Percentiles rank a stretch among this genome's conserved stretches.
Conservation (phyloP, 2,888 invertebrate species). For the Gortyna flavago region DNA sequence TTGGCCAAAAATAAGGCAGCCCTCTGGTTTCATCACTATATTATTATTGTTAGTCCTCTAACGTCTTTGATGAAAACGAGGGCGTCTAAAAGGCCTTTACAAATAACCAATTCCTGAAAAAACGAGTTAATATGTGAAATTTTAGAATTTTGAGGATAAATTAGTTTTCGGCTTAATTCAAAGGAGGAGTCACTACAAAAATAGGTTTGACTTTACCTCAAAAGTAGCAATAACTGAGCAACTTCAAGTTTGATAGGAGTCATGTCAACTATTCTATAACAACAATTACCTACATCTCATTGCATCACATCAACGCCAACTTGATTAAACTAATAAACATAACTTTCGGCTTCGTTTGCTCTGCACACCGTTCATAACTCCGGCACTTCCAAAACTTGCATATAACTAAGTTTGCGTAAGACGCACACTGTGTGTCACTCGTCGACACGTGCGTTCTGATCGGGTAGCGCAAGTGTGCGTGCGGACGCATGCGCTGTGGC, state of each 20-base stretch:
- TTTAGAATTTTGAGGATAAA: too few relatives aligned
- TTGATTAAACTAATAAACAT: constrained; percentile 49
- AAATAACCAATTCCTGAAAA: not conserved
- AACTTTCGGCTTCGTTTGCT: constrained; percentile 55
- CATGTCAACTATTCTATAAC: not conserved
- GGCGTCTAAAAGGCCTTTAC: not conserved
- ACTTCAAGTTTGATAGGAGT: not conserved
- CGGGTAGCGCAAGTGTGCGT: constrained; percentile 41
- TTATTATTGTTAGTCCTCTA: not conserved
- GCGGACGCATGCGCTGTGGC: constrained; percentile 68
- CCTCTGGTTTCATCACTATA: too few relatives aligned
- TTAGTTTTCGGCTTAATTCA: not conserved
- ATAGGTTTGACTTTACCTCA: not conserved
- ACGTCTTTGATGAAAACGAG: not conserved
- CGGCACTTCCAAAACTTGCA: constrained; percentile 57
- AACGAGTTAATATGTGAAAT: not conserved
- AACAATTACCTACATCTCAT: constrained; percentile 13
- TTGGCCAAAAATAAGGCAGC: not conserved
- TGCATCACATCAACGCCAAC: constrained; percentile 17
- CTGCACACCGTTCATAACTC: constrained; percentile 27
- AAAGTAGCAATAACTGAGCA: not conserved
- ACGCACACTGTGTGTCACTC: constrained; percentile 61
- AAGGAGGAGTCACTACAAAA: not conserved
- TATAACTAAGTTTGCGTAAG: constrained; percentile 53
- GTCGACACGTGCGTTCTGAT: constrained; percentile 63